Evolutionary conservation across 2,888 invertebrate genomes (phyloP), one percentile per base, ranked within the genome.

Genomic region (Tenthredo mesomela): DNA sequence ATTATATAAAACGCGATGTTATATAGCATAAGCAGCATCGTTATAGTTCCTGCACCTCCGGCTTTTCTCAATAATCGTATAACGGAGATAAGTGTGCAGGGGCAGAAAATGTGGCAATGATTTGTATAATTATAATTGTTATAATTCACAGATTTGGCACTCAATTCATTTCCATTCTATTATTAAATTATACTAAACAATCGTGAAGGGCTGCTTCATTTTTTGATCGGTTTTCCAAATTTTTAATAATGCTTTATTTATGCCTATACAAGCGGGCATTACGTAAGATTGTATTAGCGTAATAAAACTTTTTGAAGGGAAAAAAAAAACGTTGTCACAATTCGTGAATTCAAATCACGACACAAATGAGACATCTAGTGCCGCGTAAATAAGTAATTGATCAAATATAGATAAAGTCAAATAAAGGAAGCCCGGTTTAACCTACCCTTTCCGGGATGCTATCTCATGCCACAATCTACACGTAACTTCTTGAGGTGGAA

Each of bases 391-490:
- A 61, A 67, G 25, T 33, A 67, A 67, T 67, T 67, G 29, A 67
- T 61, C 61, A 18, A 33, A 25, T 61, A 21, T 7, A 67, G 33
- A 67, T 67, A 33, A 67, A 18, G 67, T 67, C 67, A 67, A 33
- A 33, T 33, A 18, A 67, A 29, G 25, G 25, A 61, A 67, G 33
- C 7, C 67, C 25, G 18, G 6, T 67, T 67, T 18, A 18, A 67
- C 67, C 33, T 33, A 25, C 67, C 67, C 29, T 33, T 67, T 67
- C 33, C 67, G 29, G 18, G 33, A 29, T 33, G 33, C 7, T 33
- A 67, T 67, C 67, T 67, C 67, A 67, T 33, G 67, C 67, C 33
- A 15, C 4, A 67, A 67, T 67, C 67, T 67, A 67, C 67, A 67
- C 67, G 67, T 18, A 67, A 29, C 67, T 33, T 15, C 18, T 67